These are phyloP conservation scores for Bicyclus anynana DNA, from an alignment of 1,140 invertebrate species.

Conservation along the genomic window DNA sequence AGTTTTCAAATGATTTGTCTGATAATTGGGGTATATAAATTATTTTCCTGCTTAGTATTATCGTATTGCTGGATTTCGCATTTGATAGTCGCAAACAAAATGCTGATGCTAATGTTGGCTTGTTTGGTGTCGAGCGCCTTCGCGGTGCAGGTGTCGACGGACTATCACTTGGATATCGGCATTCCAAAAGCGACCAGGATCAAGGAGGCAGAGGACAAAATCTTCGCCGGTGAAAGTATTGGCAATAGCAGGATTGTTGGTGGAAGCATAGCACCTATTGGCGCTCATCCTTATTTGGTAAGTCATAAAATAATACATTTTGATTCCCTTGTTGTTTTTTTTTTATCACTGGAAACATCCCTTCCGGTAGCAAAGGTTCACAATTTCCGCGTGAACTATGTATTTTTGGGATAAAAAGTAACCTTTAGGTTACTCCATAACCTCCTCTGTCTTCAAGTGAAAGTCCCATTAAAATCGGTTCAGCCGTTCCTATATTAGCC, in stretches of 20 bases:
- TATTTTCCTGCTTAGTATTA: not conserved
- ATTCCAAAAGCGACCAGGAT: conserved; percentile 43
- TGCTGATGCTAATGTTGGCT: conserved; percentile 26
- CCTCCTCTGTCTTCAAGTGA: no score
- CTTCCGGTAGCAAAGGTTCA: no score
- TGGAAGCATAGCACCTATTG: conserved; percentile 27
- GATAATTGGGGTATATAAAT: not conserved
- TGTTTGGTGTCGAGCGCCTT: conserved; percentile 21
- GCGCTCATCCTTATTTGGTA: conserved; percentile 45
- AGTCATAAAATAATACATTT: conserved; percentile 12
- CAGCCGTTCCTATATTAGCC: no score
- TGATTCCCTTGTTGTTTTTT: no score
- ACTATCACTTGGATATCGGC: conserved; percentile 40
- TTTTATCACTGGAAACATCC: no score
- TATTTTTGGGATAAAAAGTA: no score
- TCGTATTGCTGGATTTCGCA: not conserved
- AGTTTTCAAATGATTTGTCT: conserved; percentile 1
- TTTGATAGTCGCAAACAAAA: conserved; percentile 10
- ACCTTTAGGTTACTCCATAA: no score
- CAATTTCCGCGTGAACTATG: no score
- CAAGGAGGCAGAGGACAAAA: conserved; percentile 35
- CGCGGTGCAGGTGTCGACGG: conserved; percentile 11
- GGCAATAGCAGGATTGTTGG: conserved; percentile 37
- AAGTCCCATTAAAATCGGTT: no score
- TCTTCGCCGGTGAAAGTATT: conserved; percentile 2